Percentiles rank a stretch among this genome's conserved stretches.
These are phyloP conservation scores for Diarsia mendica DNA, from an alignment of 2,888 invertebrate genomes.

Conservation along the genomic window DNA sequence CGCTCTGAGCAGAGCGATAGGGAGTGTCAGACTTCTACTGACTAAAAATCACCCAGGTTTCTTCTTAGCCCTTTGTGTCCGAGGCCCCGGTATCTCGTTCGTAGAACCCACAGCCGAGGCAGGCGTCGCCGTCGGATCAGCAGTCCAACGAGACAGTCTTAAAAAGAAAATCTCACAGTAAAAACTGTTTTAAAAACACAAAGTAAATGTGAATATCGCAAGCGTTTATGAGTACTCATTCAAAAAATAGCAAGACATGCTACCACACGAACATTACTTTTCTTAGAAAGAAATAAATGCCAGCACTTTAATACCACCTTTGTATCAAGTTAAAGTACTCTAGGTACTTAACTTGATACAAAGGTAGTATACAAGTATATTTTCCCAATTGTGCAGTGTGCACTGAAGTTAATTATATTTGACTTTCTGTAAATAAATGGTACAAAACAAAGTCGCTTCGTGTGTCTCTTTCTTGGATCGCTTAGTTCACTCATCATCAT, in stretches of 20 bases:
- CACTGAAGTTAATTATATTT: conserved; percentile 20
- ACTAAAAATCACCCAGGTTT: too few relatives aligned
- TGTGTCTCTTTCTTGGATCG: not conserved
- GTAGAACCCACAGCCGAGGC: too few relatives aligned
- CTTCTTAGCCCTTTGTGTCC: too few relatives aligned
- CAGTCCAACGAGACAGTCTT: too few relatives aligned
- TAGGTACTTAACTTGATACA: too few relatives aligned
- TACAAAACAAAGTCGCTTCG: not conserved
- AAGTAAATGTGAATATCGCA: conserved; percentile 3
- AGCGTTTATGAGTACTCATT: conserved; percentile 17
- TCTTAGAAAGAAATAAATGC: conserved; percentile 14
- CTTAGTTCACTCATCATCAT: not conserved
- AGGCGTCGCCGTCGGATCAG: too few relatives aligned
- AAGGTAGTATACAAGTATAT: too few relatives aligned
- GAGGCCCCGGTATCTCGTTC: too few relatives aligned
- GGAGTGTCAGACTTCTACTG: too few relatives aligned
- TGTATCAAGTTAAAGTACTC: conserved; percentile 4
- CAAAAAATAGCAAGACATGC: conserved; percentile 4
- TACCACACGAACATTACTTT: not conserved
- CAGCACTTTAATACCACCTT: conserved; percentile 17
- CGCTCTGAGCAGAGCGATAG: too few relatives aligned
- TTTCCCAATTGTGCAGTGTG: not conserved
- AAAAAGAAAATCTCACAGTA: too few relatives aligned
- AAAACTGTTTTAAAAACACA: not conserved
- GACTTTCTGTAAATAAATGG: not conserved